These are phyloP conservation scores for Brachyhypopomus gauderio DNA, from an alignment of 2,113 vertebrate genomes.

Conservation along the genomic window DNA sequence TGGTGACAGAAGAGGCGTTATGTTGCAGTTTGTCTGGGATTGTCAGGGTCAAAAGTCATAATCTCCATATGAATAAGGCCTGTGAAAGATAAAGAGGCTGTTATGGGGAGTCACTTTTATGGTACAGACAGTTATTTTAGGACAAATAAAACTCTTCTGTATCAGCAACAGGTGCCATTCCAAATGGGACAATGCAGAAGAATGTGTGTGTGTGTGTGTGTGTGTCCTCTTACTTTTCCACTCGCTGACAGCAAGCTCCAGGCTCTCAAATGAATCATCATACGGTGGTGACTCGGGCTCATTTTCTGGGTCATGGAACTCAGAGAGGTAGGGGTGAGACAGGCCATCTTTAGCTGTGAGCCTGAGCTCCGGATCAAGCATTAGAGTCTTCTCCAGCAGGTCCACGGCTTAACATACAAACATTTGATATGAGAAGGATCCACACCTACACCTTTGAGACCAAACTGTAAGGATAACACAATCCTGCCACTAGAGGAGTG, in stretches of 20 bases:
- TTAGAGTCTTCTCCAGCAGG: constrained; percentile 77
- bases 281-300: constrained; percentile 73
- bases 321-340: constrained; percentile 72
- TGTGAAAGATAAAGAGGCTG: constrained; percentile 46
- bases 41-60: constrained; percentile 78
- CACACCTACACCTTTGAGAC: not conserved
- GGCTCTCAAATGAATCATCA: constrained; percentile 80
- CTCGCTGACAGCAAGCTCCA: constrained; percentile 75
- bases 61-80: constrained; percentile 83
- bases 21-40: constrained; percentile 71
- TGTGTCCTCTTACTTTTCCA: constrained; percentile 76
- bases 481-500: not conserved
- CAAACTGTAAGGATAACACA: not conserved
- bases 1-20: constrained; percentile 47
- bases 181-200: not conserved
- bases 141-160: not conserved
- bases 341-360: constrained; percentile 73
- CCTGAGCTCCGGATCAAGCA: constrained; percentile 77
- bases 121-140: too few relatives aligned
- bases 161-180: not conserved
- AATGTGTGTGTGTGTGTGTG: not conserved
- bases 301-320: constrained; percentile 75
- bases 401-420: constrained; percentile 62
- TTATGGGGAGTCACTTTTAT: not conserved
- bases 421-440: not conserved